Conservation (phyloP, 2,113 vertebrate genomes). For the Speoplatyrhinus poulsoni region DNA sequence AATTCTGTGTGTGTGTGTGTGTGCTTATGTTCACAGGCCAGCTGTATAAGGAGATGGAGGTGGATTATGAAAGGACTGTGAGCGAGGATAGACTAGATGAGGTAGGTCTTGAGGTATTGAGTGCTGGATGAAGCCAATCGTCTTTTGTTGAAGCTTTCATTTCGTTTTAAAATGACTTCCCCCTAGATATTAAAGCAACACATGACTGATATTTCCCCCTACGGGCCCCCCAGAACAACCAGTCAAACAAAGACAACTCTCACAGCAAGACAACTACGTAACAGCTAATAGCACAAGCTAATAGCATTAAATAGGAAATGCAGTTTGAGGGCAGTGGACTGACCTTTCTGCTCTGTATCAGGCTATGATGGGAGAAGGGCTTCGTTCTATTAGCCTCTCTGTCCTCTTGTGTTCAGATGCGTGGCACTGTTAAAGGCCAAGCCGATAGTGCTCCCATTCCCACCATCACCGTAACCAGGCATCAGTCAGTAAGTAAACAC, state of each 20-base stretch:
- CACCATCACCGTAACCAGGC: conserved; percentile 76
- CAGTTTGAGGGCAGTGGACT: background rate
- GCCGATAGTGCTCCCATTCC: conserved; percentile 76
- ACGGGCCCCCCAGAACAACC: background rate
- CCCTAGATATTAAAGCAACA: background rate
- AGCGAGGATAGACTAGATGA: conserved; percentile 83
- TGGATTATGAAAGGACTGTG: conserved; percentile 76
- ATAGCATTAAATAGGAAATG: background rate
- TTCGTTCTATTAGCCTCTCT: conserved; percentile 67
- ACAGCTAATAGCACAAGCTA: background rate
- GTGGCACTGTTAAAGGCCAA: conserved; percentile 69
- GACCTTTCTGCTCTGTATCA: conserved; percentile 11
- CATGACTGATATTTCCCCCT: background rate
- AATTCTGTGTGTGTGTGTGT: background rate
- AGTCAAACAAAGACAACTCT: background rate
- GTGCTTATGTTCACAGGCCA: conserved; percentile 71
- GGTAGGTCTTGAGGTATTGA: conserved; percentile 63
- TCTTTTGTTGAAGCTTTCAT: conserved; percentile 9
- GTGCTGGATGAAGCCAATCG: background rate
- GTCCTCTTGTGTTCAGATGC: conserved; percentile 80
- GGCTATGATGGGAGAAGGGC: conserved; percentile 31
- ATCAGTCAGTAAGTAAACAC: conserved; percentile 77
- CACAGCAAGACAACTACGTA: background rate
- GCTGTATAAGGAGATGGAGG: conserved; percentile 78
- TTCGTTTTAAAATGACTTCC: background rate